These are phyloP conservation scores for Asteroscopus sphinx DNA, from an alignment of 2,888 invertebrate species.

Conservation along the genomic window DNA sequence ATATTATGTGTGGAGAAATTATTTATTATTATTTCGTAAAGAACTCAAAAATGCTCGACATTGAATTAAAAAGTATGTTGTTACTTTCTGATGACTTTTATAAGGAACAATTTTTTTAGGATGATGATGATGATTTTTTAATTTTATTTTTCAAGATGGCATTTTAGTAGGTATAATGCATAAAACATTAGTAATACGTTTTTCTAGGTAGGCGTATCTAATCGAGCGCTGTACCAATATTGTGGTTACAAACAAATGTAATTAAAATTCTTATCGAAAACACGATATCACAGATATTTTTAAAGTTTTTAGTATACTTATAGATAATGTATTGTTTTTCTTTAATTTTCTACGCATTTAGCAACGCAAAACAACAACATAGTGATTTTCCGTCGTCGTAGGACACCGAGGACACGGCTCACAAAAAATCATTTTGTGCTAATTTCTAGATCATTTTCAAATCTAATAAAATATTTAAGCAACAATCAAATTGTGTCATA, in stretches of 20 bases:
- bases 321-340: slow-evolving; percentile 3
- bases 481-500: slow-evolving; percentile 26
- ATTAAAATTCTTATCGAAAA: slow-evolving; percentile 48
- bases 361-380: no score
- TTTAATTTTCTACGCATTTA: slow-evolving; percentile 7
- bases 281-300: slow-evolving; percentile 29
- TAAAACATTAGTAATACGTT: no score
- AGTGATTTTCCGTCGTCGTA: no score
- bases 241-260: slow-evolving; percentile 35
- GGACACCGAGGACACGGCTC: no score
- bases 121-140: no score
- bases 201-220: slow-evolving; percentile 24
- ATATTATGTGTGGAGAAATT: no score
- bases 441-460: no score
- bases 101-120: not conserved
- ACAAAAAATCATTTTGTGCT: no score
- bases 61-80: not conserved
- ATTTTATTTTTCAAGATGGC: no score
- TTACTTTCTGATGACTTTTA: not conserved
- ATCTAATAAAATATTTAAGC: no score
- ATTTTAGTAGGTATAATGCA: no score
- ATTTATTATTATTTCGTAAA: no score
- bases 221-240: slow-evolving; percentile 18
- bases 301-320: slow-evolving; percentile 9
- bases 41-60: not conserved